Conservation (phyloP, 2,797 vertebrate genomes). For the Alauda arvensis region DNA sequence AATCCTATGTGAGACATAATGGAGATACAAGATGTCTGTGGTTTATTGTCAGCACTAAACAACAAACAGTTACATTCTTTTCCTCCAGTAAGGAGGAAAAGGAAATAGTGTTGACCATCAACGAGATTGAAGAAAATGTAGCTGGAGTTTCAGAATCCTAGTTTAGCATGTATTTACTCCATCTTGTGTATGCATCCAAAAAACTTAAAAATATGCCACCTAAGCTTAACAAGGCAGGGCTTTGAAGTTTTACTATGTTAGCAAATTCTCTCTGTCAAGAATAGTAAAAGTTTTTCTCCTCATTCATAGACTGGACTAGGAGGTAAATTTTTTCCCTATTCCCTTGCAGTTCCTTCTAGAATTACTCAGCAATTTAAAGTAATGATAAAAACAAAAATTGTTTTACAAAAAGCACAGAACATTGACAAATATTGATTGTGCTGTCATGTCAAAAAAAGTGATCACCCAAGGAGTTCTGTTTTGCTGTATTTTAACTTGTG, state of each 20-base stretch:
- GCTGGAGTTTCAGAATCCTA: not conserved
- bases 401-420: not conserved
- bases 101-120: not conserved
- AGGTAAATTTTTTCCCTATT: not conserved
- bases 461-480: not conserved
- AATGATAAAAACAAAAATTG: not conserved
- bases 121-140: not conserved
- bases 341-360: not conserved
- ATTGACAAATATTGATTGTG: not conserved
- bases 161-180: not conserved
- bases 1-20: not conserved
- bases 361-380: not conserved
- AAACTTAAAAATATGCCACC: not conserved
- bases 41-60: not conserved
- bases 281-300: not conserved
- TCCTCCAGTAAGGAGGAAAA: not conserved
- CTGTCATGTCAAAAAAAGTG: not conserved
- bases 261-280: not conserved
- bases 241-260: not conserved
- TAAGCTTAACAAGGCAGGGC: not conserved
- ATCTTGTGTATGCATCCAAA: not conserved
- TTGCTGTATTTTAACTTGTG: not conserved
- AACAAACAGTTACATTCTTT: not conserved
- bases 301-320: not conserved
- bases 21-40: not conserved